Evolutionary conservation across 2,888 invertebrate species (phyloP).

Genomic region (Myopa tessellatipennis): DNA sequence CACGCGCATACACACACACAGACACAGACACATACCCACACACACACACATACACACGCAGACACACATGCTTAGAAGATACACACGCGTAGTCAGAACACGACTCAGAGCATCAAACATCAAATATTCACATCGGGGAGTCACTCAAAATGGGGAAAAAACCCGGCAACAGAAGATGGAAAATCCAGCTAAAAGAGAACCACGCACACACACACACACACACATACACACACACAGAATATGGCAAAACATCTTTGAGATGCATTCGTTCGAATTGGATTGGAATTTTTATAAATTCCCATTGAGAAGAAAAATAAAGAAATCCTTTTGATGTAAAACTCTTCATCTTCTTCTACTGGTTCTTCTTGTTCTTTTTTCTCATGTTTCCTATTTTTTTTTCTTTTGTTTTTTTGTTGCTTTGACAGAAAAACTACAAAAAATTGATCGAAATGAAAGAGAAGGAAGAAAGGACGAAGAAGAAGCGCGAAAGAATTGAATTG

Average conservation of each 20-base stretch:
- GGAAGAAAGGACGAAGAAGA: too few species aligned
- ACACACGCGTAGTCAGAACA: not conserved
- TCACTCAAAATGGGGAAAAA: not conserved
- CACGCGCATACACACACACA: not conserved
- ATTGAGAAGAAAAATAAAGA: not conserved
- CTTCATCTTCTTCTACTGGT: not conserved
- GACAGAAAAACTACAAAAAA: too few species aligned
- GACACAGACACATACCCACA: not conserved
- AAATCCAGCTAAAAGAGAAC: not conserved
- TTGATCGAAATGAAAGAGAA: too few species aligned
- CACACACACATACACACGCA: not conserved
- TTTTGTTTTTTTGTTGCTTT: too few species aligned
- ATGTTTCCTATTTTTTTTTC: too few species aligned
- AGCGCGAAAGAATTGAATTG: too few species aligned
- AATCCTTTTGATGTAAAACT: not conserved
- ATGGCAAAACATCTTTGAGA: constrained; percentile 19
- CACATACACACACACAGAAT: not conserved
- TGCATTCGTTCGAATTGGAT: constrained; percentile 18
- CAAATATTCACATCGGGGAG: too few species aligned
- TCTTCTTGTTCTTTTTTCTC: too few species aligned
- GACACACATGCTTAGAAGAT: not conserved
- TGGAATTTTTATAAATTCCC: constrained; percentile 25
- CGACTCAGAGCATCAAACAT: too few species aligned
- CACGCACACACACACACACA: not conserved
- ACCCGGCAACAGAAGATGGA: not conserved